Base-by-base conservation (phyloP, 2,888 invertebrate species). In the Halocaridina rubra region DNA sequence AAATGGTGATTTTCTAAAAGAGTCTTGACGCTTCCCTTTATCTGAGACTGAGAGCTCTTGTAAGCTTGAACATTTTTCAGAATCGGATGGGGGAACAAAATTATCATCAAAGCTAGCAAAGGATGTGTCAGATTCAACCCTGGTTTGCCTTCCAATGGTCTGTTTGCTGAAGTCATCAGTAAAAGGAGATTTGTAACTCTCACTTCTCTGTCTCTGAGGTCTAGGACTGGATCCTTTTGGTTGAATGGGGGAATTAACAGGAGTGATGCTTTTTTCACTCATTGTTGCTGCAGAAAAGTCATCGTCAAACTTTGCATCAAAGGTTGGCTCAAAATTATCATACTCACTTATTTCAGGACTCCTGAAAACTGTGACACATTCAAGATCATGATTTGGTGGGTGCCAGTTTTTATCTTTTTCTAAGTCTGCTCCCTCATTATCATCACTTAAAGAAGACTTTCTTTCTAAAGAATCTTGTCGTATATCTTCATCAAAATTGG, bases 311-410 rank as follows among this genome's bases (percentile, higher is more conserved):
- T 87, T 87, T 7, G 84, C 80, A 57, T 88, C 88, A 69, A 86
- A 86, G 33, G 80, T 71, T 2, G 88, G 85, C 22, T 88, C 88
- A 69, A 88, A 88, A 30, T 88, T 88, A 78, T 88, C 88, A 59
- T 88, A 88, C 19, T 88, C 88, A 29, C 88, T 88, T 32, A 88
- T 88, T 59, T 88, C 88, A 8, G 88, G 88, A 59, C 86, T 86
- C 64, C 88, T 86, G 79, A 88, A 88, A 24, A 88, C 81, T 2
- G 88, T 88, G 16, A 86, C 86, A 67, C 80, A 80, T 32, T 86
- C 84, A 8, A 82, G 76, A 72, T 88, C 86, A 24, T 78, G 74
- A 32, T 84, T 81, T 10, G 76, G 74, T 13, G 74, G 59, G 16
- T 76, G 80, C 88, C 88, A 88, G 10, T 86, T 80, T 32, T 86